Conservation (phyloP, 53 echinoderm and acorn worm species). For the Echinometra lucunter region DNA sequence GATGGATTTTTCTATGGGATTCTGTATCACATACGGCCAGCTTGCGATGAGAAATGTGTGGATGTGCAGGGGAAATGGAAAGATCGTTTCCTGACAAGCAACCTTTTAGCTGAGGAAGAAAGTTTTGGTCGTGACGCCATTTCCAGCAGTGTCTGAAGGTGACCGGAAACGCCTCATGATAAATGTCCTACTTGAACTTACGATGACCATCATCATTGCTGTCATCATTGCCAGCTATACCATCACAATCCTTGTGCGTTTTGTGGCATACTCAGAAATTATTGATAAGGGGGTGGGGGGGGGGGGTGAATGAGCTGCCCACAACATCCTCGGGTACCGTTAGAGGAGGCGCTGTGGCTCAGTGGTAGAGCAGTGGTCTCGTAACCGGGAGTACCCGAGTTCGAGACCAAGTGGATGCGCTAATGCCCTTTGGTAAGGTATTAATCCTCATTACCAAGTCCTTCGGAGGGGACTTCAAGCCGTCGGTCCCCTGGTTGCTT, state of each 20-base stretch:
- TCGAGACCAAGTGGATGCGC: too few species aligned
- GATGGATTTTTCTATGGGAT: background rate
- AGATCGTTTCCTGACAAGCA: background rate
- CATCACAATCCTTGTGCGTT: background rate
- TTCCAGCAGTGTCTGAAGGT: background rate
- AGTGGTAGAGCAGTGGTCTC: too few species aligned
- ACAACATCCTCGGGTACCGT: too few species aligned
- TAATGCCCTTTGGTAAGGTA: too few species aligned
- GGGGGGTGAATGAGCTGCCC: too few species aligned
- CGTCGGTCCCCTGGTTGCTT: too few species aligned
- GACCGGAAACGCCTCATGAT: conserved; percentile 28
- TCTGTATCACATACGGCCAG: background rate
- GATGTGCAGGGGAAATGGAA: background rate
- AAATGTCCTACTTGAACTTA: conserved; percentile 8
- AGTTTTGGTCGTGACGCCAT: background rate
- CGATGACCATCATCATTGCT: background rate
- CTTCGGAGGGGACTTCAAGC: too few species aligned
- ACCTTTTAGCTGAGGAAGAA: background rate
- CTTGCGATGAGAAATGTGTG: background rate
- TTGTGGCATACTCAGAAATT: background rate
- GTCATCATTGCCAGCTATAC: too few species aligned
- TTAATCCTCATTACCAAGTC: too few species aligned
- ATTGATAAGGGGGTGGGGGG: background rate
- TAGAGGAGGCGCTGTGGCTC: too few species aligned
- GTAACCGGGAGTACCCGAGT: too few species aligned